These are phyloP conservation scores for Ciconia boyciana DNA, from an alignment of 2,113 vertebrate genomes.

Conservation along the genomic window DNA sequence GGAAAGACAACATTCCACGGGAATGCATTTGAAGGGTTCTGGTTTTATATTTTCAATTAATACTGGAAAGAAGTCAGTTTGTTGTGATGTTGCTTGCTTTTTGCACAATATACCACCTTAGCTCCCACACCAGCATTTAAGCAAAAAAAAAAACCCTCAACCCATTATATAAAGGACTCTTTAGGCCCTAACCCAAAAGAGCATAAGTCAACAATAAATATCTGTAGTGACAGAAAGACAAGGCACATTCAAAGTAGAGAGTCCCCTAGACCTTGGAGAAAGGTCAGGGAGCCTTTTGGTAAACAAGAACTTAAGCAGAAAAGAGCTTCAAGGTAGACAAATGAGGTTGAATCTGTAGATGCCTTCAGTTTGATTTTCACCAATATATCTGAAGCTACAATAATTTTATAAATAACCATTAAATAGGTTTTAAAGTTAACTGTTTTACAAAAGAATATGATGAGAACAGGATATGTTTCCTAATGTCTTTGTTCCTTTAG, in stretches of 20 bases:
- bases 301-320: constrained; percentile 10
- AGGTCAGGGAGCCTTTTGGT: constrained; percentile 10
- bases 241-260: not conserved
- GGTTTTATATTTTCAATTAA: not conserved
- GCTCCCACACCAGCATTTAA: not conserved
- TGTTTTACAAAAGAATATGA: not conserved
- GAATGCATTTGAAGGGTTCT: not conserved
- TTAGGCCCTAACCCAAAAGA: not conserved
- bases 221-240: constrained; percentile 8
- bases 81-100: not conserved
- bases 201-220: not conserved
- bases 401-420: not conserved
- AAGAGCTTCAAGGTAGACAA: constrained; percentile 17
- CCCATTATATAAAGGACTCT: not conserved
- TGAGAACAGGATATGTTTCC: not conserved
- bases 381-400: not conserved
- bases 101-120: not conserved
- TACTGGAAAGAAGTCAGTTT: not conserved
- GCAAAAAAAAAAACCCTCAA: not conserved
- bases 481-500: not conserved
- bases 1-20: not conserved
- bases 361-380: not conserved
- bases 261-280: not conserved
- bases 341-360: not conserved
- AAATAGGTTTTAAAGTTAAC: not conserved